A percentile compares a stretch with the other conserved stretches of the same genome.
phyloP scores from a whole-genome alignment of 2,888 invertebrate genomes.

The Malthinus flaveolus region DNA sequence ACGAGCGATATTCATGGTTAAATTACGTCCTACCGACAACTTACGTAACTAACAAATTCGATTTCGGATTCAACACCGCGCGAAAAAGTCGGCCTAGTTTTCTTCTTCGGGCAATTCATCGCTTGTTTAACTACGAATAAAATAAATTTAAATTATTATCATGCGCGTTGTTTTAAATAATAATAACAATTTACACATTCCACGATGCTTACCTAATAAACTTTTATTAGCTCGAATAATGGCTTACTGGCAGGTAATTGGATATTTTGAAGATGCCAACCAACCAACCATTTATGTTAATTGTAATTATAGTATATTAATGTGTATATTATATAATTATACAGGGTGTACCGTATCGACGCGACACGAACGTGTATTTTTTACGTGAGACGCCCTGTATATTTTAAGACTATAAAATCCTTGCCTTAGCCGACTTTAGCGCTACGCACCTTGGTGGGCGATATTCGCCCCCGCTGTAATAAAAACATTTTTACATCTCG shows the following conservation, averaged over 20 bases:
- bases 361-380: too few relatives aligned
- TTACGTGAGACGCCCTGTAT: too few relatives aligned
- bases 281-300: conserved; percentile 25
- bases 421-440: too few relatives aligned
- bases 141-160: too few relatives aligned
- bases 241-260: conserved; percentile 42
- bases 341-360: too few relatives aligned
- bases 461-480: too few relatives aligned
- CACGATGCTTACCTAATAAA: conserved; percentile 31
- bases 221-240: conserved; percentile 39
- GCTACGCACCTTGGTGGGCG: too few relatives aligned
- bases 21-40: conserved; percentile 37
- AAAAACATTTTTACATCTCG: too few relatives aligned
- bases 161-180: too few relatives aligned
- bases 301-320: not conserved
- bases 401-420: too few relatives aligned
- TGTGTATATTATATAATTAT: not conserved
- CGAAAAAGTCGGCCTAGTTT: conserved; percentile 54
- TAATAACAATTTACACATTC: too few relatives aligned
- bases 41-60: conserved; percentile 47
- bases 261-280: conserved; percentile 27
- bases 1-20: conserved; percentile 35
- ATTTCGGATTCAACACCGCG: conserved; percentile 53
- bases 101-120: conserved; percentile 31
- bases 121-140: too few relatives aligned